Base-by-base conservation (phyloP, 2,113 vertebrate genomes). In the Solea senegalensis region DNA sequence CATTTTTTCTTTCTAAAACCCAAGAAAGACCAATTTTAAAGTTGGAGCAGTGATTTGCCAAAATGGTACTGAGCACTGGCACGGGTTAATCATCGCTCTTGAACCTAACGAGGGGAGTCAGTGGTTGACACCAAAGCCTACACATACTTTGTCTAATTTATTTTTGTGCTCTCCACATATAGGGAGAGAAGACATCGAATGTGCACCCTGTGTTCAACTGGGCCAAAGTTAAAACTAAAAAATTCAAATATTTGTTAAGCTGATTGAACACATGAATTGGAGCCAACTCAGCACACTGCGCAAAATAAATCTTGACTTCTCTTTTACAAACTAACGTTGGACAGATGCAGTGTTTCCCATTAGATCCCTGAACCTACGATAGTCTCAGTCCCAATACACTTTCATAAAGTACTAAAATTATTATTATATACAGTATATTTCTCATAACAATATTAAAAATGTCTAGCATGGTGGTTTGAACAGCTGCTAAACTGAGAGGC, bases 31-130 rank as follows among this genome's bases (percentile, higher is more conserved):
- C 34, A 34, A 34, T 34, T 34, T 34, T 34, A 34, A 39, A 76
- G 56, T 8, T 21, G 16, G 57, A 40, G 48, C 21, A 66, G 45
- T 62, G 41, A 65, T 80, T 67, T 58, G 34, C 66, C 13, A 16
- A 60, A 52, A 26, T 21, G 34, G 39, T 39, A 8, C 1, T 9
- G 12, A 49, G n/a, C 10, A 16, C 15, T 15, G 51, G 46, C 9
- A 45, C 57, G 53, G 3, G 50, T 9, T 62, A 34, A 34, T 4
- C 34, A 4, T 34, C 34, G 5, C 34, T 34, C 34, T 34, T 6
- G 7, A 75, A 44, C 39, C 8, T 28, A 15, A 50, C 45, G 27
- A 57, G 45, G 15, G 45, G 45, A 50, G 49, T 43, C 1, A 0
- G 34, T 14, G n/a, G 39, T 26, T 58, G n/a, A 64, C 40, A 62